Conservation (phyloP, 1,140 invertebrate species). For the Temnothorax curvispinosus region DNA sequence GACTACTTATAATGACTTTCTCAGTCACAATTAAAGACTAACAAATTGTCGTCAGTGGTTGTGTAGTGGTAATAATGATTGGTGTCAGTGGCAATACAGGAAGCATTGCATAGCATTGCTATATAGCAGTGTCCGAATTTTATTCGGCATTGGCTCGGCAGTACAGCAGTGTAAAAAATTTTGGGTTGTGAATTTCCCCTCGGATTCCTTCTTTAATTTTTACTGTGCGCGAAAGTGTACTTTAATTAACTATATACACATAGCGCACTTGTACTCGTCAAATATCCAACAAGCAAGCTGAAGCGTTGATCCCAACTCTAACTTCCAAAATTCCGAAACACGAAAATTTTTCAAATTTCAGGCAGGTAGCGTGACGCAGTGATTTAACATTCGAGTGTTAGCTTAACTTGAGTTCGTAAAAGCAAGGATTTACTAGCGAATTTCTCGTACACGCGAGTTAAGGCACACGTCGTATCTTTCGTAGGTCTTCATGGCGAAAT, state of each 20-base stretch:
- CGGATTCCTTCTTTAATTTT: too few species aligned
- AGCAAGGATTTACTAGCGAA: neutral
- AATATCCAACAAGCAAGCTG: neutral
- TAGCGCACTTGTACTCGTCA: neutral
- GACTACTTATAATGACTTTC: slow-evolving; percentile 88
- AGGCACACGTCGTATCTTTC: neutral
- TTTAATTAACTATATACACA: neutral
- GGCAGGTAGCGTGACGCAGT: neutral
- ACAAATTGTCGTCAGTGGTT: too few species aligned
- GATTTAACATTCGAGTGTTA: slow-evolving; percentile 9
- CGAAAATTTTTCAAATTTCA: slow-evolving; percentile 12
- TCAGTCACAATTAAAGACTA: too few species aligned
- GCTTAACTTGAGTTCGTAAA: slow-evolving; percentile 19
- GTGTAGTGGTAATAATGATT: too few species aligned
- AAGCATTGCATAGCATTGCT: too few species aligned
- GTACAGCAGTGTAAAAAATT: too few species aligned
- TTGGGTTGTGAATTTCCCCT: too few species aligned
- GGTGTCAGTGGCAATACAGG: too few species aligned
- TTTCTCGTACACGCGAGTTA: neutral
- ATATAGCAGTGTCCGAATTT: too few species aligned
- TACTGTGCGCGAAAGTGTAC: neutral
- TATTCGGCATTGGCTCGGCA: too few species aligned
- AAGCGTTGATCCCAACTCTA: neutral
- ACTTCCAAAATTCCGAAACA: slow-evolving; percentile 19
- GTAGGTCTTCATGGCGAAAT: slow-evolving; percentile 6